Evolutionary conservation across 2,888 invertebrate genomes (phyloP), one percentile per base, ranked within the genome.

Genomic region (Pardosa pseudoannulata): DNA sequence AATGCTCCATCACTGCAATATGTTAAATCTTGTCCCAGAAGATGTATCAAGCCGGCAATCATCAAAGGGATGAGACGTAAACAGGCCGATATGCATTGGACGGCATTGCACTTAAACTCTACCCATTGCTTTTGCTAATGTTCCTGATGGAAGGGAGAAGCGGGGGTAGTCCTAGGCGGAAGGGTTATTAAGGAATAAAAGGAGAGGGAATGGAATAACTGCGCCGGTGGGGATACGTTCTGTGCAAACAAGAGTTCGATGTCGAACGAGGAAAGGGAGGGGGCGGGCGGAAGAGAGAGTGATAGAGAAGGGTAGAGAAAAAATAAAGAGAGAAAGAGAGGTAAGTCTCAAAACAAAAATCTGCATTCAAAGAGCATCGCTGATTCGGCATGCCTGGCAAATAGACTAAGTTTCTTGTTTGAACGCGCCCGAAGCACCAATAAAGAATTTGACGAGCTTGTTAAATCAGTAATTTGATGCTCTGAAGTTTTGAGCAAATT

Each of bases 391-490:
- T 13, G 19, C 64, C n/a, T 29, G 39, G 62, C 36, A 29, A 50
- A 50, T 36, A 29, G 50, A 29, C 50, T 36, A 56, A 75, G 79
- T 80, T 80, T 80, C 80, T 80, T 80, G 70, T 78, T 78, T 56
- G 31, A 29, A 78, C 23, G 68, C 27, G 39, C 36, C 16, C 28
- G 29, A 9, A 23, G 13, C 36, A 71, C 27, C 29, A 41, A 79
- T 31, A 62, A 39, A 29, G 68, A 56, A 29, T 72, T 79, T 79
- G 79, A 70, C 71, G 68, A 81, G 62, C 67, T 75, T 70, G 81
- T 81, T 81, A 70, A 81, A 62, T 81, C 81, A 46, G 74, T 70
- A 81, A 81, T 81, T 81, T 81, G 62, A 81, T 81, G 81, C 67
- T 65, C 81, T 7, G 41, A 65, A 64, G 75, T 41, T 62, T 62